A percentile compares a stretch with the other conserved stretches of the same genome.
These are phyloP conservation scores for Myripristis jacobus DNA, from an alignment of 2,797 vertebrate species.

Conservation along the genomic window DNA sequence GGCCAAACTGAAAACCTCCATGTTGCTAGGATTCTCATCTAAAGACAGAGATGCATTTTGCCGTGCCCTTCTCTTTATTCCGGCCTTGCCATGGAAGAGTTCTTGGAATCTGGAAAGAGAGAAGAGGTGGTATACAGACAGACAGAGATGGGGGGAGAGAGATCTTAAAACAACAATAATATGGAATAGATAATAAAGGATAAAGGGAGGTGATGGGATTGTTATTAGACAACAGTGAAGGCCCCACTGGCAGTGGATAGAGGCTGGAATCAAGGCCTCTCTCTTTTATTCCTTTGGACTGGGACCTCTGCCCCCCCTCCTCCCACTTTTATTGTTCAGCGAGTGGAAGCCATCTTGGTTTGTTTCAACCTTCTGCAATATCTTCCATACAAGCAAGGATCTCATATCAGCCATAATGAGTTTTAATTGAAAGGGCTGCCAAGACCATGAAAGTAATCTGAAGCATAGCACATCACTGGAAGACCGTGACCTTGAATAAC, in stretches of 20 bases:
- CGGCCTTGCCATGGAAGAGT: constrained; percentile 10
- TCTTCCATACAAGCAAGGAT: constrained; percentile 47
- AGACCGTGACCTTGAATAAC: constrained; percentile 70
- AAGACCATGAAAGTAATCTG: constrained; percentile 58
- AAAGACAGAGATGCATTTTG: constrained; percentile 45
- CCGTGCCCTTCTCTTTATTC: constrained; percentile 31
- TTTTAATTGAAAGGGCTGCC: constrained; percentile 68
- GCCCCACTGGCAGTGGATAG: background rate
- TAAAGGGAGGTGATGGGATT: constrained; percentile 4
- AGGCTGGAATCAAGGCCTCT: constrained; percentile 5
- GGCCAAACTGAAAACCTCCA: constrained; percentile 31
- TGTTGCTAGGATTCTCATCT: constrained; percentile 62
- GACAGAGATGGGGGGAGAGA: constrained; percentile 20
- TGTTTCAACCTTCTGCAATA: constrained; percentile 24
- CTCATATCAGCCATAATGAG: constrained; percentile 61
- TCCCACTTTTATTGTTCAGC: constrained; percentile 19
- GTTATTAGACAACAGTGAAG: constrained; percentile 9
- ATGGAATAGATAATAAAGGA: constrained; percentile 16
- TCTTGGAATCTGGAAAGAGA: constrained; percentile 40
- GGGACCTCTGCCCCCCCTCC: constrained; percentile 3
- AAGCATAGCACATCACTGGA: constrained; percentile 48
- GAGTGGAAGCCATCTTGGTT: constrained; percentile 5
- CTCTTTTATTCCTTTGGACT: constrained; percentile 29
- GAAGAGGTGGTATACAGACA: background rate
- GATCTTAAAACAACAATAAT: constrained; percentile 36